Evolutionary conservation across 1,140 invertebrate species (phyloP).

Genomic region (Tribolium castaneum): DNA sequence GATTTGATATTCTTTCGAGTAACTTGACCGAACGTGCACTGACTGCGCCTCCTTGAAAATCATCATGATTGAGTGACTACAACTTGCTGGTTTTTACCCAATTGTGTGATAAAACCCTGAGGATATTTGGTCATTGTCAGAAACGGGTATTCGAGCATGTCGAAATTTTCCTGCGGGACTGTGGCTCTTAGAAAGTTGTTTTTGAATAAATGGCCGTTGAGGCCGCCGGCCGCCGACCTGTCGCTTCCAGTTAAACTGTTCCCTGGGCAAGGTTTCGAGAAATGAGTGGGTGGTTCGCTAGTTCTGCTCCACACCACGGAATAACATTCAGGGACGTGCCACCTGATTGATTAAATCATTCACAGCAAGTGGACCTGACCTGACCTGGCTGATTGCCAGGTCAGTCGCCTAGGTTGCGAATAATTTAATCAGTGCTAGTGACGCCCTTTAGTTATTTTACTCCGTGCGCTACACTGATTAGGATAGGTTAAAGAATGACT

Average conservation of each 20-base stretch:
- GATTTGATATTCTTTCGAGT: conserved; percentile 81
- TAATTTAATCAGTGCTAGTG: no score
- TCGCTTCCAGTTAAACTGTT: conserved; percentile 76
- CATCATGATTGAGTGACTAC: neutral
- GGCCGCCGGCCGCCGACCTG: conserved; percentile 60
- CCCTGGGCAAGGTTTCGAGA: conserved; percentile 64
- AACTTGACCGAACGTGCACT: conserved; percentile 89
- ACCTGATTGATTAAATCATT: neutral
- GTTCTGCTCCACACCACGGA: no score
- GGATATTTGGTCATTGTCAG: conserved; percentile 93
- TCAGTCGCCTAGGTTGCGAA: no score
- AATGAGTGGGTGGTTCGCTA: neutral
- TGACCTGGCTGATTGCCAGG: no score
- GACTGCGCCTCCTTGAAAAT: conserved; percentile 79
- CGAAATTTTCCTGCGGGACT: conserved; percentile 64
- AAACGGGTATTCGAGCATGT: conserved; percentile 95
- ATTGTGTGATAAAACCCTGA: conserved; percentile 85
- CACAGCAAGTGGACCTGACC: no score
- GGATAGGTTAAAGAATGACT: conserved; percentile 2
- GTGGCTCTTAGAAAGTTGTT: conserved; percentile 54
- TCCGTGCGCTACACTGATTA: no score
- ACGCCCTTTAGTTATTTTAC: no score
- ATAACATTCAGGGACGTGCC: neutral
- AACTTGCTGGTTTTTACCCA: conserved; percentile 72
- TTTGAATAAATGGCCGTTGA: conserved; percentile 53